Evolutionary conservation across 2,888 invertebrate species (phyloP), one percentile per base, ranked within the genome.

Genomic region (Thecocarcelia acutangulata): DNA sequence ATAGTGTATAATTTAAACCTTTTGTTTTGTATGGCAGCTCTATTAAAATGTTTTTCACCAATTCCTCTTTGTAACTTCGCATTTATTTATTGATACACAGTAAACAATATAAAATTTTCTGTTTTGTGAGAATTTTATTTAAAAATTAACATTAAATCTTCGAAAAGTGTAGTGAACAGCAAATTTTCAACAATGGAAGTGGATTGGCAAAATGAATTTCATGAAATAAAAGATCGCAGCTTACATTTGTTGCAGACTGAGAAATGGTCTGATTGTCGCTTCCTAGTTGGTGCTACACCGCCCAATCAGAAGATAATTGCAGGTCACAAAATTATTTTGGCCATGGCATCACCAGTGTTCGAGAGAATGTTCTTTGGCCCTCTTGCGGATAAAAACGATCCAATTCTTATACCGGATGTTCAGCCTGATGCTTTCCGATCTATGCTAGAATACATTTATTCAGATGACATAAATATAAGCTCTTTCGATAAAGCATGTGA

Each of bases 301-400:
- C 94, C 95, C 0, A 94, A 95, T 87, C 95, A 95, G 87, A 93
- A 95, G 85, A 91, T 94, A 0, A 91, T 96, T 33, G 92, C 94
- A 17, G 95, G 95, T 0, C 96, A 97, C 89, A 96, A 96, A 89
- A 90, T 97, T 42, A 93, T 96, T 82, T 91, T 97, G 74, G 96
- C 96, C 0, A 96, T 96, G 95, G 94, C 96, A 0, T 96, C 96
- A 83, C 96, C 96, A 0, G 96, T 97, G 0, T 97, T 97, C 87
- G 96, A 96, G 87, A 95, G 96, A 0, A 97, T 97, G 96, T 96
- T 97, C 87, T 96, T 92, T 87, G 96, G 96, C 0, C 94, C 95
- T 24, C 94, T 96, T 93, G 94, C 96, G 1, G 96, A 96, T 86
- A 94, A 95, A 64, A 93, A 93, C 83, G 94, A 94, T 84, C 95